Conservation (phyloP, 2,888 invertebrate genomes). For the Polietes domitor region DNA sequence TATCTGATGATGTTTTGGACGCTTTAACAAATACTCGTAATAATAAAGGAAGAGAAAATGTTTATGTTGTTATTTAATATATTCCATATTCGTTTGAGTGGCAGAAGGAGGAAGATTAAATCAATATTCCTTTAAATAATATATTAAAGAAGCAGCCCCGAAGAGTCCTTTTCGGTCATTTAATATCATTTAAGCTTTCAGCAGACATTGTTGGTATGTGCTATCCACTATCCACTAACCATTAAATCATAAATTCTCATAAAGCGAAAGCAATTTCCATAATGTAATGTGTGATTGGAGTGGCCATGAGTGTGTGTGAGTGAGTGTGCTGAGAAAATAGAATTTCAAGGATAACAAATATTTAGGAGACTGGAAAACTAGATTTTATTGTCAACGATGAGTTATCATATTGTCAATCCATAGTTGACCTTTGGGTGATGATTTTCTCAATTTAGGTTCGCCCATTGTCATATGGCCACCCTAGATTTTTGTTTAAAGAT, state of each 20-base stretch:
- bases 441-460: too few relatives aligned
- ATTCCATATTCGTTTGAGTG: neutral
- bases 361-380: too few relatives aligned
- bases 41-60: neutral
- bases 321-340: too few relatives aligned
- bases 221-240: too few relatives aligned
- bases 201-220: neutral
- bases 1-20: constrained; percentile 1
- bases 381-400: too few relatives aligned
- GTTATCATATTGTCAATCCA: too few relatives aligned
- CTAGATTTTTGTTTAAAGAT: neutral
- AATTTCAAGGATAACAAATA: too few relatives aligned
- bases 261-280: neutral
- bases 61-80: neutral
- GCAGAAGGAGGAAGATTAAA: neutral
- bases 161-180: neutral
- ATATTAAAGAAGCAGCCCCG: neutral
- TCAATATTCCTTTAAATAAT: neutral
- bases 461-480: neutral
- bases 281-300: neutral
- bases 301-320: neutral
- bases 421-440: too few relatives aligned
- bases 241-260: constrained; percentile 7
- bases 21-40: constrained; percentile 10
- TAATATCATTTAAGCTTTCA: constrained; percentile 2